These are phyloP conservation scores for Amia ocellicauda DNA, from an alignment of 2,113 vertebrate genomes.

Conservation along the genomic window DNA sequence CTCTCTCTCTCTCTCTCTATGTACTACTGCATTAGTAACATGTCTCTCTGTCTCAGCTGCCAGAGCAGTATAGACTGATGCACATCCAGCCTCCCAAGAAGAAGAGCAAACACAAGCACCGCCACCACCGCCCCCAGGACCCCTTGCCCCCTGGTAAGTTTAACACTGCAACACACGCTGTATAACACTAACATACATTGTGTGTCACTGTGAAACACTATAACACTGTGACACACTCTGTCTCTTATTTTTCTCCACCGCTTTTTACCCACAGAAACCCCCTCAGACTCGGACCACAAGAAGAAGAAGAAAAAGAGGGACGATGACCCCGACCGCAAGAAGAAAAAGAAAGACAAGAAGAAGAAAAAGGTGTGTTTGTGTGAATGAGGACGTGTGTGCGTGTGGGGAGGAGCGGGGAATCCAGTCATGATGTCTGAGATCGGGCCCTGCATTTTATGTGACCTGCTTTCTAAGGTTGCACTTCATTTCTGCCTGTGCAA, in stretches of 20 bases:
- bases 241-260: background rate
- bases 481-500: too few relatives aligned
- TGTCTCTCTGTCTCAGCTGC: conserved; percentile 63
- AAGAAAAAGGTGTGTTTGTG: conserved; percentile 84
- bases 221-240: background rate
- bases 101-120: conserved; percentile 95
- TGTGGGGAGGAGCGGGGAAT: too few relatives aligned
- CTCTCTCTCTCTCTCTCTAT: too few relatives aligned
- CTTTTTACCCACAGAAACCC: conserved; percentile 73
- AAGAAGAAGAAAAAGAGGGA: conserved; percentile 99
- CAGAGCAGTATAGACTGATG: conserved; percentile 94
- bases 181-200: background rate
- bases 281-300: conserved; percentile 95
- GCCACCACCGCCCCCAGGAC: conserved; percentile 88
- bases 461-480: too few relatives aligned
- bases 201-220: too few relatives aligned
- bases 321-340: conserved; percentile 90
- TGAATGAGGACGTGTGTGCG: background rate
- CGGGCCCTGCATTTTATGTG: too few relatives aligned
- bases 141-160: conserved; percentile 85
- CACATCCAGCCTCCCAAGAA: conserved; percentile 97
- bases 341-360: conserved; percentile 98
- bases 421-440: too few relatives aligned
- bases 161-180: background rate
- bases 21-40: background rate